A percentile compares a stretch with the other conserved stretches of the same genome.
These are phyloP conservation scores for Madoqua kirkii DNA, from an alignment of 2,113 vertebrate genomes.

Conservation along the genomic window DNA sequence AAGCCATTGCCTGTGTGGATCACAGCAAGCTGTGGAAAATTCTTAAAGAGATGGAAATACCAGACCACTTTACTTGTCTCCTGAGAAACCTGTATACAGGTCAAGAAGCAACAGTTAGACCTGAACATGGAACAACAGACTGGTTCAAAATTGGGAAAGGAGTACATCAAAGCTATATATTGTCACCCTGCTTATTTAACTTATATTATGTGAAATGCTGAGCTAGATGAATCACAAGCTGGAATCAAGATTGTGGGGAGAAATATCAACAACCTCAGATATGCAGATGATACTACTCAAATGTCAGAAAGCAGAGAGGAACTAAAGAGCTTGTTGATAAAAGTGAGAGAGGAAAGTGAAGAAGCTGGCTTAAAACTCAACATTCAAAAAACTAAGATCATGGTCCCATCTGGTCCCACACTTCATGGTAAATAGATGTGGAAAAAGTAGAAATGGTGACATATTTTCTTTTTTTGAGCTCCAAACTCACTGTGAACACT, in stretches of 20 bases:
- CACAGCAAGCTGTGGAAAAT: background rate
- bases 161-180: background rate
- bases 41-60: background rate
- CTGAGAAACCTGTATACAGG: background rate
- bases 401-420: background rate
- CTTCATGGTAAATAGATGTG: background rate
- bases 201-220: background rate
- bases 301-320: background rate
- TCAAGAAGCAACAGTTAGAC: background rate
- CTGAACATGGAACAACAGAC: background rate
- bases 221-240: background rate
- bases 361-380: background rate
- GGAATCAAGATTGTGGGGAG: background rate
- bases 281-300: background rate
- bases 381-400: background rate
- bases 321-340: background rate
- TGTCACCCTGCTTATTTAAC: background rate
- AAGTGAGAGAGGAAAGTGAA: background rate
- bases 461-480: background rate
- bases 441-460: background rate
- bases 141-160: background rate
- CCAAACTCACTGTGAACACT: background rate
- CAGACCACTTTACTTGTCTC: background rate
- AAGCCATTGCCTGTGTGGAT: background rate
- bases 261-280: background rate